Percentiles rank a stretch among this genome's conserved stretches.
Evolutionary conservation across 2,113 vertebrate genomes (phyloP).

Genomic region (Apodemus speciosus): DNA sequence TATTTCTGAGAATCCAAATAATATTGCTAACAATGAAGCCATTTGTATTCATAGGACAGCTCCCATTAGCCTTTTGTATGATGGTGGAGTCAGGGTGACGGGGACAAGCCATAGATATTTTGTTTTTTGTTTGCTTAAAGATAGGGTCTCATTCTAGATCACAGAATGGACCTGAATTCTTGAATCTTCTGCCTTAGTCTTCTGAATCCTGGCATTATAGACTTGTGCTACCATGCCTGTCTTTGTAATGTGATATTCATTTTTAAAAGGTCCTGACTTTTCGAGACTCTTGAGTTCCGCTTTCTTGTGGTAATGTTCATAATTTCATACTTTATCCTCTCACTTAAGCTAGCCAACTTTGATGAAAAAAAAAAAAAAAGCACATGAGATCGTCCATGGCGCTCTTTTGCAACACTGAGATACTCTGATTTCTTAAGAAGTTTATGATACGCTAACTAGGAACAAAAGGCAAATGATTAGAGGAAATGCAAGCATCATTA

Average conservation of each 20-base stretch:
- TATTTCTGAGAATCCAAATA: not conserved
- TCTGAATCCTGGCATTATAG: not conserved
- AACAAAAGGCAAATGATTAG: conserved; percentile 68
- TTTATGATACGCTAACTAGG: conserved; percentile 2
- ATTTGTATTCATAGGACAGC: not conserved
- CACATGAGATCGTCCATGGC: not conserved
- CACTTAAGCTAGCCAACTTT: not conserved
- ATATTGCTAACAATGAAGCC: no score
- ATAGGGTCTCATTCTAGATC: not conserved
- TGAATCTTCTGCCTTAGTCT: not conserved
- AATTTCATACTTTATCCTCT: not conserved
- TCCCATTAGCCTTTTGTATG: fast-evolving
- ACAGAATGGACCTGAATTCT: not conserved
- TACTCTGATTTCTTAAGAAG: conserved; percentile 53
- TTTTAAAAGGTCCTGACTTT: not conserved
- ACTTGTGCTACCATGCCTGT: not conserved
- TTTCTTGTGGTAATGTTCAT: conserved; percentile 40
- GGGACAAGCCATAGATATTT: not conserved
- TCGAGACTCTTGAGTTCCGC: not conserved
- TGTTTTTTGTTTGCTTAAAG: not conserved
- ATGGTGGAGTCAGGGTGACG: fast-evolving
- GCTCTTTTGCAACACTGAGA: not conserved
- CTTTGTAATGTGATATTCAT: not conserved
- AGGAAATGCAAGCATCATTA: conserved; percentile 67
- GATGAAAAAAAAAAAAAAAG: conserved; percentile 23